Evolutionary conservation across 2,888 invertebrate genomes (phyloP).

Genomic region (Nasonovia ribisnigri): DNA sequence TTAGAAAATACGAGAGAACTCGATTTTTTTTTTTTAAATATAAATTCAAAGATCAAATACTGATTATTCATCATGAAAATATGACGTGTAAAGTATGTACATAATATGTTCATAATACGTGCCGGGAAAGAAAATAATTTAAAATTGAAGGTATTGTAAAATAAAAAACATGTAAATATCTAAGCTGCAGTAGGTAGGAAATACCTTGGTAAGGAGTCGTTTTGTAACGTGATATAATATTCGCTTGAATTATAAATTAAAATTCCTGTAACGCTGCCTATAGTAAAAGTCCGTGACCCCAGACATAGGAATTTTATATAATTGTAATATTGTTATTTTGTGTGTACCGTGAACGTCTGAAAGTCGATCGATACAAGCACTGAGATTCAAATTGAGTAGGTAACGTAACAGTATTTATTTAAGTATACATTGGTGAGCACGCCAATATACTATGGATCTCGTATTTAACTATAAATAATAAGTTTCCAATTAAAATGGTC

Average conservation of each 20-base stretch:
- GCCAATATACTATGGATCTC: no score
- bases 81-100: neutral
- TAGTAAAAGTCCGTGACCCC: neutral
- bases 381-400: no score
- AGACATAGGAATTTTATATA: neutral
- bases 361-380: neutral
- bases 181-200: neutral
- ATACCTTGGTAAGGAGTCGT: neutral
- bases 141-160: neutral
- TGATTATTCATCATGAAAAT: neutral
- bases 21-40: neutral
- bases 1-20: neutral
- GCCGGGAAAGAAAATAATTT: neutral
- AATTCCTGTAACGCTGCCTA: neutral
- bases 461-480: no score
- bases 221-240: neutral
- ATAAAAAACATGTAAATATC: neutral
- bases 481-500: no score
- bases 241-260: neutral
- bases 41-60: neutral
- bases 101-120: neutral
- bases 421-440: no score
- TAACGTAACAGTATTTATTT: no score
- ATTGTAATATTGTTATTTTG: neutral
- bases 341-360: neutral